phyloP scores from a whole-genome alignment of 2,113 vertebrate genomes.

The Mastomys natalensis region DNA sequence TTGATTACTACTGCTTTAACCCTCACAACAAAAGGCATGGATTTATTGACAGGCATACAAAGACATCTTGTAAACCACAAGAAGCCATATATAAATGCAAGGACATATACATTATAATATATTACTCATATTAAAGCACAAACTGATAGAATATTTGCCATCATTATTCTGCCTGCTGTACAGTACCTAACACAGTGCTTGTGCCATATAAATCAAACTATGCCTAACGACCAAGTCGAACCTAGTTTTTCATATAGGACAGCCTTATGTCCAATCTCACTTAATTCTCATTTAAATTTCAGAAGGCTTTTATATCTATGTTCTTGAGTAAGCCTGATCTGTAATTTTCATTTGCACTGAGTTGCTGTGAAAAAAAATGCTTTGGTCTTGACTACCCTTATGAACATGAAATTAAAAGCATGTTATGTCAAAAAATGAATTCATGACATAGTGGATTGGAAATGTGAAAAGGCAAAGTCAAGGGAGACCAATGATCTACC shows the following conservation, averaged over 20 bases:
- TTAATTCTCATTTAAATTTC: conserved; percentile 11
- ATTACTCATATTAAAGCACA: not conserved
- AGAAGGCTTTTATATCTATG: not conserved
- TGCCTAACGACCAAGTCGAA: not conserved
- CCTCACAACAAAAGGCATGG: not conserved
- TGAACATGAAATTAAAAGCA: not conserved
- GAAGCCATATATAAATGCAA: not conserved
- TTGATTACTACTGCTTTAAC: not conserved
- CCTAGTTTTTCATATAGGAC: not conserved
- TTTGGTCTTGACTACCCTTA: not conserved
- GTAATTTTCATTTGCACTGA: conserved; percentile 9
- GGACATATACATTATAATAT: not conserved
- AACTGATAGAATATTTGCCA: not conserved
- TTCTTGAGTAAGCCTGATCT: not conserved
- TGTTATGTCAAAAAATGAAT: too few species aligned
- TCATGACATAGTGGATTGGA: not conserved
- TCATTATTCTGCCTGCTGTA: not conserved
- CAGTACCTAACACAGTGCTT: not conserved
- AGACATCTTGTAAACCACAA: not conserved
- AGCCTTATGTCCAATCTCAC: not conserved
- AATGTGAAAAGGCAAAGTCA: not conserved
- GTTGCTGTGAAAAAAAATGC: not conserved
- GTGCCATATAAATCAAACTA: not conserved
- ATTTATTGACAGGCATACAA: not conserved
- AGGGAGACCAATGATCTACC: not conserved